Evolutionary conservation across 92 coral and sea anemone species (phyloP), one percentile per base, ranked within the genome.

Genomic region (Palythoa heliodiscus): DNA sequence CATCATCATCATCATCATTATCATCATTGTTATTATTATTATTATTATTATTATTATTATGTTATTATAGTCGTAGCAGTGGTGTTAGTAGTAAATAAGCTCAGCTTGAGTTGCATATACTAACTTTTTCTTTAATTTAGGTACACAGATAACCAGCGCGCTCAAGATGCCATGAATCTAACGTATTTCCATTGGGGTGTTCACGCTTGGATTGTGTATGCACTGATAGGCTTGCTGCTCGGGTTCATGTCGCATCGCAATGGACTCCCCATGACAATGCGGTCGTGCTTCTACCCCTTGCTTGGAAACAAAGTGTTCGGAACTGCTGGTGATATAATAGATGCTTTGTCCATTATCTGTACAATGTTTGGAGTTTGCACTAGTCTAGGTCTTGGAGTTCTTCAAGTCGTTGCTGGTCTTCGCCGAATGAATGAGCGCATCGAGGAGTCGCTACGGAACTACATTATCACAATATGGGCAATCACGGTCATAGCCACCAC

Each of bases 281-380:
- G 98, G 68, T 79, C 94, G 11, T 95, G 98, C 86, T 95, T 95
- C 91, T 77, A 91, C 10, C 98, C 98, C 10, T 88, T 95, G 82
- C 82, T 95, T 19, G 98, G 98, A 13, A 92, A 95, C 80, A 86
- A 90, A 68, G 84, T 93, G 75, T 95, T 76, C 63, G 98, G 98
- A 40, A 83, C 82, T 55, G 86, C 92, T 78, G 98, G 98, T 2
- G 98, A 95, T 85, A 52, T 91, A 15, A 89, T 95, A n/a, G 98
- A 95, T 90, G 69, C 87, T 22, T 82, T 95, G 52, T 90, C 98
- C 2, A 89, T 95, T 16, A 88, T 95, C 52, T 90, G 91, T 35
- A 95, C 95, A 75, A 92, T 95, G 98, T 95, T 95, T 69, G 98
- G 98, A 16, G 98, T 95, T 8, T 95, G 98, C 70, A 95, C 98